Evolutionary conservation across 1,140 invertebrate genomes (phyloP), one percentile per base, ranked within the genome.

Genomic region (Drosophila varians): DNA sequence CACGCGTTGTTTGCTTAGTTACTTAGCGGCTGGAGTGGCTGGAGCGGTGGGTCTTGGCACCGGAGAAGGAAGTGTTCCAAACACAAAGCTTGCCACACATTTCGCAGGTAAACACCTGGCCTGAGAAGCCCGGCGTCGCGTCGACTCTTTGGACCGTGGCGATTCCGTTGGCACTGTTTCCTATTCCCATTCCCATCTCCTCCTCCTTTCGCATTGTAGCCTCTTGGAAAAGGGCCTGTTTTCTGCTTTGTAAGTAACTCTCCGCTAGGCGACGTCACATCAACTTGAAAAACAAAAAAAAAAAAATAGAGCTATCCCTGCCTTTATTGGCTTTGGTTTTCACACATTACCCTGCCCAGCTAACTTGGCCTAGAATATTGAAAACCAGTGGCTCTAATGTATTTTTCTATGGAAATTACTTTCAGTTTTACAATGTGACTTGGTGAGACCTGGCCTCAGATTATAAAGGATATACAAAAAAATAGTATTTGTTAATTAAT

Each of bases 81-180:
- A 52, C 65, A 74, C 72, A 84, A 58, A 58, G 71, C 65, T 79
- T 75, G 75, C 79, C 42, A 84, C 79, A 79, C 74, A 83, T 71
- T 61, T 83, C 70, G 52, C 79, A 49, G 69, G 78, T 61, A 82
- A 82, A 82, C 46, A 82, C 40, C 31, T 66, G 52, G 23, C n/a
- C 19, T 47, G n/a, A n/a, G n/a, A n/a, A n/a, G n/a, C n/a, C n/a
- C n/a, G 54, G 23, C 46, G 68, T 64, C 55, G 57, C 31, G 54
- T 64, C 65, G 54, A 40, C 40, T 55, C 54, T 58, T 46, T 49
- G 46, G 66, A 31, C 65, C 36, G 53, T 56, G 28, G 23, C 55
- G 36, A 12, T 42, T 42, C 16, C 14, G 14, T 9, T 28, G 46
- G 53, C 57, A 36, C 58, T 70, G 28, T 28, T 21, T 14, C 1